Evolutionary conservation across 1,140 invertebrate species (phyloP), one percentile per base, ranked within the genome.

Genomic region (Dendroctonus valens): DNA sequence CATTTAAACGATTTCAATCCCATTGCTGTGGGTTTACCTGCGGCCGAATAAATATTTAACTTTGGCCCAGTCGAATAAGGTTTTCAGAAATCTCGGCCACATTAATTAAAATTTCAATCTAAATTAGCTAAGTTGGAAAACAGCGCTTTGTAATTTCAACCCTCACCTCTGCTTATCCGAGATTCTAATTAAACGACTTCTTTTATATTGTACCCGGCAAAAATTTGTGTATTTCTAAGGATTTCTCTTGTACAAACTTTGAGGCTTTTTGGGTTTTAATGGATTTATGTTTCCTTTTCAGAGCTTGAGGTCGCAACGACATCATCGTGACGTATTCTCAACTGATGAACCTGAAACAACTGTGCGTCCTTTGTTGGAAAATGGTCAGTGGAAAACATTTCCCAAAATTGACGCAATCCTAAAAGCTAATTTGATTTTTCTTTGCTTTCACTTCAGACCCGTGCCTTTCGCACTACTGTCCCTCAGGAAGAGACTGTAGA

Each of bases 401-500:
- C 12, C 41, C n/a, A 26, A n/a, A 8, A 14, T 51, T 7, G 49
- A 51, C 8, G 6, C 49, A 7, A 44, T 44, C n/a, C 7, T 44
- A 44, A 7, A 44, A 7, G n/a, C 8, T 46, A 4, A 3, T 51
- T 5, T 51, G n/a, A 46, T 46, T 11, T 46, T 46, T 46, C 44
- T 46, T 3, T 11, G 4, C 8, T 46, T 0, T 55, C 7, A 52
- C 5, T 57, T 41, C 75, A 85, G 87, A 88, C 80, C 85, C 86
- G 0, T 89, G 88, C 73, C 74, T 84, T 39, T 80, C 82, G 6
- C 83, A 87, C 64, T 87, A 85, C 72, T 91, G 89, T 77, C 84
- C 84, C 6, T 83, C 85, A 46, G 89, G 89, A 8, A 80, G 86
- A 48, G 87, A 88, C 75, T 91, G 89, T 73, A 77, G 83, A n/a